Base-by-base conservation (phyloP, 2,888 invertebrate species). In the Pheosia gnoma region DNA sequence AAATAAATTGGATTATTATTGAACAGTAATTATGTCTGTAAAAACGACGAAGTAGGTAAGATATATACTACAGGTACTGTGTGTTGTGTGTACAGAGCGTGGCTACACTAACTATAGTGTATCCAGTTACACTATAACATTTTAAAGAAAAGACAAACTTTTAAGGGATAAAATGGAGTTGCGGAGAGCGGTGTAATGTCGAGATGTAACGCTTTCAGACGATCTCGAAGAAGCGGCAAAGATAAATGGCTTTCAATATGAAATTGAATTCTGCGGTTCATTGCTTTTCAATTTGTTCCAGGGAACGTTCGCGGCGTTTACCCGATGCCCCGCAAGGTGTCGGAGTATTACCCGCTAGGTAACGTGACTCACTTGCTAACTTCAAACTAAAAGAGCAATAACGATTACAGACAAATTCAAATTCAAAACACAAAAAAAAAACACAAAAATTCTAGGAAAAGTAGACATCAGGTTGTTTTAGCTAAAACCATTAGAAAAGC, bases 241-340 rank as follows among this genome's bases (percentile, higher is more conserved):
- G 93, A 94, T 93, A 93, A 93, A 94, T 93, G 92, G 94, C 93
- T 94, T 94, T 95, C 94, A 94, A 95, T 95, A 94, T 95, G 94
- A 95, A 95, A 95, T 95, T 95, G 95, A 95, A 95, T 95, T 95
- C 95, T 94, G 94, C 94, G 95, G 94, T 95, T 94, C 94, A 95
- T 95, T 94, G 95, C 94, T 92, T 94, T 94, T 94, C 94, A 94
- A 94, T 95, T 93, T 94, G 93, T 92, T 88, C 84, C 88, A 84
- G 87, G 84, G 90, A 89, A 85, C 91, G 90, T 85, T 88, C 87
- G 83, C 82, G 84, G 81, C 90, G 88, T 87, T 91, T 90, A 88
- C 88, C 85, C 82, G 84, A 85, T 86, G 80, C 83, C 77, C 80
- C 79, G 83, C 83, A 82, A 82, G 80, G 79, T 80, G 43, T 43